Evolutionary conservation across 2,888 invertebrate species (phyloP), one percentile per base, ranked within the genome.

Genomic region (Agelastica alni): DNA sequence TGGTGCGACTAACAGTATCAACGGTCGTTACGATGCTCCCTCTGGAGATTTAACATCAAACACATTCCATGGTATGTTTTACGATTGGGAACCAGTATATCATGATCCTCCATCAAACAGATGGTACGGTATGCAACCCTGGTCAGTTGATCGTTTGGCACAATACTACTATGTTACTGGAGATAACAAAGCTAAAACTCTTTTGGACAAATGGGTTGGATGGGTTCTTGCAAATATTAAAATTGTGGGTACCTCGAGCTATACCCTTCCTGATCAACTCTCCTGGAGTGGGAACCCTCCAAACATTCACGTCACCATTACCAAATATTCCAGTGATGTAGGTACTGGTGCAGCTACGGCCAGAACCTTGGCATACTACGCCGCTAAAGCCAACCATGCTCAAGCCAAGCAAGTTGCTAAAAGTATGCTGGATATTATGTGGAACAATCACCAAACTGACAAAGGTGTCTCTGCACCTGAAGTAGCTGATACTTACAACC

Each of bases 61-160:
- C 36, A 60, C 59, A 12, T 66, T 66, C 58, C 60, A 66, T 46
- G 66, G 66, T 42, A 61, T 64, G 64, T 64, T 59, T 56, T 64
- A 66, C 59, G 66, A 66, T 37, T 66, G 66, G 66, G 66, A 66
- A 53, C 66, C 66, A 13, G 64, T 64, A 5, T 66, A 66, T 51
- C 66, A 66, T 37, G 63, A 66, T 49, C 66, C 66, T 3, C 66
- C 66, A 48, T 66, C 66, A 30, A 66, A 66, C 62, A 64, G 62
- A 58, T 66, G 66, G 65, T 66, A 47, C 47, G 66, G 66, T 51
- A 66, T 66, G 66, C 66, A 65, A 55, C 49, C 65, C 7, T 66
- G 66, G 66, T 66, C 66, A 5, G 53, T 59, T 30, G 66, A 66
- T 36, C 55, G 66, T 43, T 53, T 66, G 22, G 66, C 66, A 7